Conservation (phyloP, 2,888 invertebrate genomes). For the Cephus spinipes region DNA sequence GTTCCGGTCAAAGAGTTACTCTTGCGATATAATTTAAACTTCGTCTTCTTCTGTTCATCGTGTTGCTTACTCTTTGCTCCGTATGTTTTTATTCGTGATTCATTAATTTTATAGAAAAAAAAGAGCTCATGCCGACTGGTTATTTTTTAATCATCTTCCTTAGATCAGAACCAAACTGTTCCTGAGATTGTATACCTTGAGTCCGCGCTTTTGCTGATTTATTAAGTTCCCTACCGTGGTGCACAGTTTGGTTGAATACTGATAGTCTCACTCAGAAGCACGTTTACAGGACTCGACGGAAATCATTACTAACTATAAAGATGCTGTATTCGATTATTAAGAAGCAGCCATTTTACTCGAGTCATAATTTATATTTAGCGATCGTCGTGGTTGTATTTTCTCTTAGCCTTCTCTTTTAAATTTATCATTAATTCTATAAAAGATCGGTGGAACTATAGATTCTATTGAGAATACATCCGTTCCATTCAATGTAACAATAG, state of each 20-base stretch:
- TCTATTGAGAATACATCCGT: not conserved
- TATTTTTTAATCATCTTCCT: slow-evolving; percentile 14
- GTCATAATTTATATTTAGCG: not conserved
- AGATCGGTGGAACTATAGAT: not conserved
- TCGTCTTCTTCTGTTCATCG: not conserved
- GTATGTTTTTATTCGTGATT: not conserved
- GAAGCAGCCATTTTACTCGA: not conserved
- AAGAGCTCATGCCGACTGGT: not conserved
- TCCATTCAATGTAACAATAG: not conserved
- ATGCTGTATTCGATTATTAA: not conserved
- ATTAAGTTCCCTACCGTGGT: slow-evolving; percentile 20
- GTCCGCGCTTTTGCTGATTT: not conserved
- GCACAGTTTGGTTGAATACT: slow-evolving; percentile 34
- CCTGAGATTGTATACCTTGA: slow-evolving; percentile 2
- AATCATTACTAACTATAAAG: not conserved
- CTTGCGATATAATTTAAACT: slow-evolving; percentile 18
- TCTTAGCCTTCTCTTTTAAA: not conserved
- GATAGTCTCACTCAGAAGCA: slow-evolving; percentile 36
- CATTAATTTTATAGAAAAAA: not conserved
- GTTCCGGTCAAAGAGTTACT: slow-evolving; percentile 17
- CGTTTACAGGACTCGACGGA: slow-evolving; percentile 24
- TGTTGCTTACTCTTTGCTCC: not conserved
- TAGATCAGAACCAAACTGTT: slow-evolving; percentile 12
- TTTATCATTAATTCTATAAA: not conserved
- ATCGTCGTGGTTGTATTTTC: not conserved